Conservation (phyloP, 2,797 vertebrate genomes). For the Chrysocyon brachyurus region DNA sequence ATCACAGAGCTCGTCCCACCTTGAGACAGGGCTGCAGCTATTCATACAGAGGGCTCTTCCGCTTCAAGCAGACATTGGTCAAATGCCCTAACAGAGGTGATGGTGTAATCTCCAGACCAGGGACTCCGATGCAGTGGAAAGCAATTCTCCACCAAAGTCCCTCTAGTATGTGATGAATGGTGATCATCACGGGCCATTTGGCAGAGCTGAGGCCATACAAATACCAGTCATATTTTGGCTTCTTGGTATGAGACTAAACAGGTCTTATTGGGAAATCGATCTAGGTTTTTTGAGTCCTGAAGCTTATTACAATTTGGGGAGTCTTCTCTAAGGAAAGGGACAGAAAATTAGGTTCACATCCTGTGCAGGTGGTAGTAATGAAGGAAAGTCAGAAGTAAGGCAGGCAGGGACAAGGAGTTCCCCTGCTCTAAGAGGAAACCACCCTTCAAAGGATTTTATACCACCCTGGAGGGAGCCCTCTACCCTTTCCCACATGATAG, state of each 20-base stretch:
- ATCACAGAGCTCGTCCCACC: not conserved
- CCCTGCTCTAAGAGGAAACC: not conserved
- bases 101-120: not conserved
- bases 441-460: not conserved
- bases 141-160: not conserved
- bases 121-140: not conserved
- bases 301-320: not conserved
- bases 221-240: not conserved
- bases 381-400: no score
- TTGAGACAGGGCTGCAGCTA: not conserved
- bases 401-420: no score
- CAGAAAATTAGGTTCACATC: not conserved
- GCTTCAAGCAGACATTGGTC: not conserved
- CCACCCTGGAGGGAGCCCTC: not conserved
- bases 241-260: not conserved
- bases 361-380: not conserved
- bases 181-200: not conserved
- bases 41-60: not conserved
- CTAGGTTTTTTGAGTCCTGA: not conserved
- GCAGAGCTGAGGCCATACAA: not conserved
- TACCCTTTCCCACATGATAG: not conserved
- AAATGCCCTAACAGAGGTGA: not conserved
- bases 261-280: not conserved
- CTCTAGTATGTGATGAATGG: not conserved
- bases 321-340: not conserved